Conservation (phyloP, 2,888 invertebrate species). For the Drosophila vallismaia region DNA sequence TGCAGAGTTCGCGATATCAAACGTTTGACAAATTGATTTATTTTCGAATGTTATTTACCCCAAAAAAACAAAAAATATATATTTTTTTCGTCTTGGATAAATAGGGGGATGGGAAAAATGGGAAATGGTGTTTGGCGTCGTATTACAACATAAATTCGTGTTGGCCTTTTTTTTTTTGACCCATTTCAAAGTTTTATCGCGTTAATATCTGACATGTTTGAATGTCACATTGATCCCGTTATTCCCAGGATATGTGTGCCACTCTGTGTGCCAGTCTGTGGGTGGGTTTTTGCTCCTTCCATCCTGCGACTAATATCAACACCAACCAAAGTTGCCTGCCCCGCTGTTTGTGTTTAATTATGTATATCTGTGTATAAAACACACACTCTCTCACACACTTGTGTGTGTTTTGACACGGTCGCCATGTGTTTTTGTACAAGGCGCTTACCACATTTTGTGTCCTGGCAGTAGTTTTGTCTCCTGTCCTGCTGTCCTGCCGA, state of each 20-base stretch:
- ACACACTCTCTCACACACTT: not conserved
- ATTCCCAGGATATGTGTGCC: constrained; percentile 13
- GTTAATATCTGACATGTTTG: constrained; percentile 52
- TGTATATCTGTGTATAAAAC: constrained; percentile 46
- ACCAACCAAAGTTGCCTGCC: constrained; percentile 10
- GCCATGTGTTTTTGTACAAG: constrained; percentile 59
- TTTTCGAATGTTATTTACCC: not conserved
- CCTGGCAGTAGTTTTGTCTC: constrained; percentile 19
- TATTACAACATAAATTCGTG: constrained; percentile 31
- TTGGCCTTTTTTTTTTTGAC: constrained; percentile 29
- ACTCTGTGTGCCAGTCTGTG: not conserved
- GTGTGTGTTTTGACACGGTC: constrained; percentile 46
- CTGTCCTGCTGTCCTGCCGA: not conserved
- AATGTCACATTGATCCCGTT: constrained; percentile 62
- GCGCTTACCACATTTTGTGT: constrained; percentile 51
- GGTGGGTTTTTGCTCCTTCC: constrained; percentile 30
- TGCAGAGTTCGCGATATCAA: not conserved
- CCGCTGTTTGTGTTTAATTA: constrained; percentile 72
- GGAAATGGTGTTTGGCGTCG: not conserved
- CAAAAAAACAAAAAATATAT: too few relatives aligned
- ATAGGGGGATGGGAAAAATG: not conserved
- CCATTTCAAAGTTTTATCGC: constrained; percentile 54
- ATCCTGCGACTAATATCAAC: constrained; percentile 37
- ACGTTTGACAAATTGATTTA: constrained; percentile 2
- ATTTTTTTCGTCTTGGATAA: not conserved